Percentiles rank a stretch among this genome's conserved stretches.
Evolutionary conservation across 2,797 vertebrate species (phyloP).

Genomic region (Pseudomugil tenellus): DNA sequence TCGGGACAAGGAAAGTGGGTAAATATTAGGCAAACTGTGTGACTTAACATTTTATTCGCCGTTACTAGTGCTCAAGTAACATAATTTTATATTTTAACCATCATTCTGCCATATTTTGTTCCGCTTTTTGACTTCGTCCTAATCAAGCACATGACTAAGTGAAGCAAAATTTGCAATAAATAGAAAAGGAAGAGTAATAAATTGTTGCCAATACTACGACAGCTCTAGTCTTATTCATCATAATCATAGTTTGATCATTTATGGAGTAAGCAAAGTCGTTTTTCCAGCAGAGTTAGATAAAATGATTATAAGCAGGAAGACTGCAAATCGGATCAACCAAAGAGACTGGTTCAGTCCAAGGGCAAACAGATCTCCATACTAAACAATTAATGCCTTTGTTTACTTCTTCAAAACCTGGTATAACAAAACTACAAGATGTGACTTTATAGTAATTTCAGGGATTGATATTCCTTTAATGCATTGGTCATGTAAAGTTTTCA

Average conservation of each 20-base stretch:
- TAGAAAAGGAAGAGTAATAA: not conserved
- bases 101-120: not conserved
- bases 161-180: not conserved
- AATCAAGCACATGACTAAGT: not conserved
- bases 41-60: not conserved
- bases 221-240: not conserved
- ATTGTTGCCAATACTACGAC: not conserved
- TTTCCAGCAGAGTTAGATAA: not conserved
- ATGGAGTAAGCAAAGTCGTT: not conserved
- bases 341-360: not conserved
- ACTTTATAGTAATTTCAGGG: not conserved
- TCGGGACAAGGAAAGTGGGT: slow-evolving; percentile 2
- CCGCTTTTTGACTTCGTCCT: not conserved
- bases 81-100: not conserved
- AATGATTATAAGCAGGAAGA: not conserved
- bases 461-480: not conserved
- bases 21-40: slow-evolving; percentile 2
- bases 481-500: not conserved
- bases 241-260: not conserved
- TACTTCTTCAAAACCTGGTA: not conserved
- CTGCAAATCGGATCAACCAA: not conserved
- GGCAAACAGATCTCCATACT: not conserved
- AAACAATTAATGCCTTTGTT: not conserved
- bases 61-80: not conserved
- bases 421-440: not conserved